Base-by-base conservation (phyloP, 2,888 invertebrate species). In the Acronicta alni region DNA sequence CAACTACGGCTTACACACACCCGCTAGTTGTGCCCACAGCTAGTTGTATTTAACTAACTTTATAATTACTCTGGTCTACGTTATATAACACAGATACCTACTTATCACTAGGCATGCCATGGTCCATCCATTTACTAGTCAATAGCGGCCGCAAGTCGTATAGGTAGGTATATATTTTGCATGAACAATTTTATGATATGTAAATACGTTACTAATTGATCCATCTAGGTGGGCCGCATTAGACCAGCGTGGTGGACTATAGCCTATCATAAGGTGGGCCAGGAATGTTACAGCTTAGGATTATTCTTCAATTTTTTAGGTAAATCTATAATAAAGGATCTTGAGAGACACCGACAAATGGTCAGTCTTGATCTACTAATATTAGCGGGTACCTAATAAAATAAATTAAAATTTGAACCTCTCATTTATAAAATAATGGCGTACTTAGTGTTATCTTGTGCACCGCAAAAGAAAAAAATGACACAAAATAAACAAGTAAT, bases 31-130 rank as follows among this genome's bases (percentile, higher is more conserved):
- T n/a, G n/a, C n/a, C n/a, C 58, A 57, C 57, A 45, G 53, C 65
- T 54, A 48, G 49, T 51, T 52, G 38, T 77, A 63, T 65, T 67
- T 67, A 65, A 57, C 60, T 55, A 71, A 75, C 58, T 67, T 75
- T 65, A 60, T 74, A 77, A 75, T 74, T 53, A 57, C 60, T 52
- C 56, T 66, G 55, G 54, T 66, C 60, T 61, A 46, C 53, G 49
- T 59, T 57, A 54, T 56, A 53, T 30, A 57, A 67, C 52, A 55
- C n/a, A n/a, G n/a, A n/a, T n/a, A n/a, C n/a, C n/a, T 43, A 58
- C 58, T 60, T 58, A 57, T 67, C 32, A 37, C 45, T 47, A 14
- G 48, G 39, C 39, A 37, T 37, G 37, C 44, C 37, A n/a, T 30
- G n/a, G 9, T 32, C 49, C 30, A 55, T 41, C 18, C 47, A 47